A percentile compares a stretch with the other conserved stretches of the same genome.
Conservation (phyloP, 2,888 invertebrate genomes). For the Autographa pulchrina region DNA sequence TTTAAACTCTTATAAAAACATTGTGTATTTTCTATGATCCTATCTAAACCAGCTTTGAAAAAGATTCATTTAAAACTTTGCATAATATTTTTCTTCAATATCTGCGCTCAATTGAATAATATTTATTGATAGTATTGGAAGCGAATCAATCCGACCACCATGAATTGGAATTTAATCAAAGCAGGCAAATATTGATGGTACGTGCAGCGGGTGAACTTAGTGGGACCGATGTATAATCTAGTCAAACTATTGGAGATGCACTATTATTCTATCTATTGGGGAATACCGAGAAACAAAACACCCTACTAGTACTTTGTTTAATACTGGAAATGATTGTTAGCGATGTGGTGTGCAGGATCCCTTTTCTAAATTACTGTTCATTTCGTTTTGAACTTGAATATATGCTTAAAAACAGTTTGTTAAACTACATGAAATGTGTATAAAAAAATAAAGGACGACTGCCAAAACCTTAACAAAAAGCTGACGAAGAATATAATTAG, state of each 20-base stretch:
- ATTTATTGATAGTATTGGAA: conserved; percentile 20
- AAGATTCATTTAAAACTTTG: neutral
- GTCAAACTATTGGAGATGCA: conserved; percentile 28
- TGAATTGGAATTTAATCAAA: conserved; percentile 57
- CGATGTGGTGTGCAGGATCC: too few species aligned
- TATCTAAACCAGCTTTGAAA: neutral
- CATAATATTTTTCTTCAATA: conserved; percentile 38
- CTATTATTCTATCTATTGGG: conserved; percentile 8
- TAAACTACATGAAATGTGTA: too few species aligned
- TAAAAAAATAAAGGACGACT: too few species aligned
- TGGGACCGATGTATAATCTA: conserved; percentile 43
- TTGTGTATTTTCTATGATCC: neutral
- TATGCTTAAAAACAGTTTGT: too few species aligned
- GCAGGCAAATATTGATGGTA: conserved; percentile 52
- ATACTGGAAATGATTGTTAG: neutral
- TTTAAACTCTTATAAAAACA: conserved; percentile 1
- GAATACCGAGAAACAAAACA: conserved; percentile 15
- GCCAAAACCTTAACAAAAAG: too few species aligned
- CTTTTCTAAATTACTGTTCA: too few species aligned
- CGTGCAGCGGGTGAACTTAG: conserved; percentile 52
- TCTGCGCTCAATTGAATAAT: conserved; percentile 12
- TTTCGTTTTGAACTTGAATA: too few species aligned
- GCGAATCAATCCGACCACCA: conserved; percentile 35
- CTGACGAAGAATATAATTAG: too few species aligned
- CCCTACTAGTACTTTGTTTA: neutral